Conservation (phyloP, 2,888 invertebrate genomes). For the Erebia palarica region DNA sequence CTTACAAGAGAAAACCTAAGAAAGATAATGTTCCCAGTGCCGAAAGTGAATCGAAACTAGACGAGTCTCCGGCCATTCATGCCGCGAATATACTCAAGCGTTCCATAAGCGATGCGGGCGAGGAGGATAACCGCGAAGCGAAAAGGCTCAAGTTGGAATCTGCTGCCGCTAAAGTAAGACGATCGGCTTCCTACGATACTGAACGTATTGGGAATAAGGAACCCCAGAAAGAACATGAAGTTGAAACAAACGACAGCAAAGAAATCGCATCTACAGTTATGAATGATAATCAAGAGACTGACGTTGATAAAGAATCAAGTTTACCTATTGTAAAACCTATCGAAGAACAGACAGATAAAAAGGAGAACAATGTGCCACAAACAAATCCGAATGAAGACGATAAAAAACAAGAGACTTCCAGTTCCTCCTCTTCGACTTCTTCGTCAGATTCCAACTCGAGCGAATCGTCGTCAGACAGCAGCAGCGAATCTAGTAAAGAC, state of each 20-base stretch:
- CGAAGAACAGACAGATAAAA: conserved; percentile 41
- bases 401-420: conserved; percentile 64
- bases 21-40: conserved; percentile 55
- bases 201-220: conserved; percentile 54
- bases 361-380: conserved; percentile 41
- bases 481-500: conserved; percentile 78
- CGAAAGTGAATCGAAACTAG: conserved; percentile 54
- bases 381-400: conserved; percentile 46
- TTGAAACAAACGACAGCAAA: conserved; percentile 42
- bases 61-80: conserved; percentile 58
- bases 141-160: conserved; percentile 69
- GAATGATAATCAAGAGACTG: conserved; percentile 21
- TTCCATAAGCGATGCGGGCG: conserved; percentile 75
- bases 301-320: conserved; percentile 18
- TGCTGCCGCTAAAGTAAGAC: conserved; percentile 71
- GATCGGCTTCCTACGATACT: conserved; percentile 75
- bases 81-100: conserved; percentile 75
- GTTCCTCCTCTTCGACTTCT: conserved; percentile 68
- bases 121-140: conserved; percentile 69
- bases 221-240: conserved; percentile 25
- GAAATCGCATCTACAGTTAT: conserved; percentile 38
- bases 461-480: conserved; percentile 78
- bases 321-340: conserved; percentile 16
- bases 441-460: conserved; percentile 82
- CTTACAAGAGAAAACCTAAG: conserved; percentile 65